phyloP scores from a whole-genome alignment of 2,113 vertebrate species.

The Casuarius casuarius region DNA sequence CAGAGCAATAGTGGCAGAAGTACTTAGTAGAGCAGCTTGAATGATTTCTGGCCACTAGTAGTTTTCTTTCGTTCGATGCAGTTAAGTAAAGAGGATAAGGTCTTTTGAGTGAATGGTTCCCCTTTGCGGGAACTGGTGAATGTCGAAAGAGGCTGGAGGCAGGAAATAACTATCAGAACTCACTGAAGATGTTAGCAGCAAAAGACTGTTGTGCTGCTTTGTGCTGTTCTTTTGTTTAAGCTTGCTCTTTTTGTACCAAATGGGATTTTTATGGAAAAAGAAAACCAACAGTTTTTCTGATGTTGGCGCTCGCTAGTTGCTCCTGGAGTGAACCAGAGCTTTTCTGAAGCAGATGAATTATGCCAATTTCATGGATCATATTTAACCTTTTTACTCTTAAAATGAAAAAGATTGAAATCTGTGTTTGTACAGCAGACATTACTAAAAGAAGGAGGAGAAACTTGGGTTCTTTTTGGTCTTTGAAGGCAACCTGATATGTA shows the following conservation, averaged over 20 bases:
- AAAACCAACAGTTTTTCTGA: not conserved
- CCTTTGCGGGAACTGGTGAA: conserved; percentile 42
- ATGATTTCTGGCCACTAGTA: conserved; percentile 61
- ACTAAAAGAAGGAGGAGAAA: conserved; percentile 21
- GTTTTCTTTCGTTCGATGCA: conserved; percentile 72
- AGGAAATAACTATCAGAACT: conserved; percentile 35
- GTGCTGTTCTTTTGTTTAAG: not conserved
- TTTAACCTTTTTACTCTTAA: conserved; percentile 72
- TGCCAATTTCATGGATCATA: conserved; percentile 55
- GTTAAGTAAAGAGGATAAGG: conserved; percentile 65
- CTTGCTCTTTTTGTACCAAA: conserved; percentile 41
- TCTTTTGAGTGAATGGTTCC: conserved; percentile 65
- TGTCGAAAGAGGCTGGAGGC: conserved; percentile 62
- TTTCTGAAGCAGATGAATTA: conserved; percentile 72
- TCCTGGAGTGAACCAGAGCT: conserved; percentile 47
- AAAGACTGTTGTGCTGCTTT: conserved; percentile 5
- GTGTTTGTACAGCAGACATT: not conserved
- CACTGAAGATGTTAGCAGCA: conserved; percentile 16
- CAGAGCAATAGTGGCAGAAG: conserved; percentile 15
- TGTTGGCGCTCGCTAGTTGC: not conserved
- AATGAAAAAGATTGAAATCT: conserved; percentile 71
- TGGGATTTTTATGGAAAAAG: not conserved
- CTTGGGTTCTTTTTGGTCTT: conserved; percentile 14
- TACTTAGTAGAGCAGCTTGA: conserved; percentile 62
- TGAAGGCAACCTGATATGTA: conserved; percentile 35